A percentile compares a stretch with the other conserved stretches of the same genome.
phyloP scores from a whole-genome alignment of 1,140 invertebrate genomes.

The Lasaia peninsularis region DNA sequence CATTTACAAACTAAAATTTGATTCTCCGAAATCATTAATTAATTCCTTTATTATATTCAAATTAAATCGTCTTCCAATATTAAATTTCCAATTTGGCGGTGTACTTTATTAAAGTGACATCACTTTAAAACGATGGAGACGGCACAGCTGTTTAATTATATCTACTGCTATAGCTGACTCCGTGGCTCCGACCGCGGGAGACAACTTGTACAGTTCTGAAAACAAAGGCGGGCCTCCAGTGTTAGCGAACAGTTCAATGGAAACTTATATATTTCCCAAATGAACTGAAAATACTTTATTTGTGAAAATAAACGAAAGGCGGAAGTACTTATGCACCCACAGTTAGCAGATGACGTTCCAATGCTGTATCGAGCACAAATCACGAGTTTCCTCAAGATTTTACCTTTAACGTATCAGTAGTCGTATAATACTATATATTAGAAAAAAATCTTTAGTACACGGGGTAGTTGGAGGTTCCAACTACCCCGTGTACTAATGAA shows the following conservation, averaged over 20 bases:
- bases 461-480: too few species aligned
- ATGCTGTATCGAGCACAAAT: too few species aligned
- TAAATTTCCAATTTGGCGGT: conserved; percentile 13
- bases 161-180: conserved; percentile 54
- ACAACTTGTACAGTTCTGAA: conserved; percentile 46
- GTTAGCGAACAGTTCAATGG: neutral
- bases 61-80: conserved; percentile 5
- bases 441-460: too few species aligned
- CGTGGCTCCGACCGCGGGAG: conserved; percentile 39
- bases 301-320: too few species aligned
- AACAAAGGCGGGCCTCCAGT: conserved; percentile 19
- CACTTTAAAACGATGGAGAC: conserved; percentile 27
- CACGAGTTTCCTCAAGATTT: too few species aligned
- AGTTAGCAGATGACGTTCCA: too few species aligned
- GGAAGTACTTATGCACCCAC: too few species aligned
- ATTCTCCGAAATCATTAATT: neutral
- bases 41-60: conserved; percentile 4
- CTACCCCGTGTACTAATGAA: too few species aligned
- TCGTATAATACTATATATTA: too few species aligned
- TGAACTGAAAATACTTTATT: too few species aligned
- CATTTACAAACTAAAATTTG: neutral
- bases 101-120: conserved; percentile 21
- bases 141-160: conserved; percentile 65
- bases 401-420: too few species aligned
- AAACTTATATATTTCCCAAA: neutral